Percentiles rank a stretch among this genome's conserved stretches.
phyloP scores from a whole-genome alignment of 1,140 invertebrate genomes.

The Diorhabda carinulata region DNA sequence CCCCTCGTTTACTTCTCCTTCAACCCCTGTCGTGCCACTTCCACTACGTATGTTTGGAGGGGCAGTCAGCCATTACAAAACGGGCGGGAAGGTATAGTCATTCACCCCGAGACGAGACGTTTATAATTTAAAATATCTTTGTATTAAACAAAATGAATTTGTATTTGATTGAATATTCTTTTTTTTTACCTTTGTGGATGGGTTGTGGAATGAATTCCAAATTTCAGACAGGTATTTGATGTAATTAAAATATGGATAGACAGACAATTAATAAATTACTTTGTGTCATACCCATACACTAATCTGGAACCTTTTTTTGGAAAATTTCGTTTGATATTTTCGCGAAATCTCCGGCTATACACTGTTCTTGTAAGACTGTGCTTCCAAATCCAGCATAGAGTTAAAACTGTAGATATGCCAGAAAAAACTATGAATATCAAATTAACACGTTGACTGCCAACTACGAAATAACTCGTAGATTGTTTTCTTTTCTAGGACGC shows the following conservation, averaged over 20 bases:
- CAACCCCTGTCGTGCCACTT: slow-evolving; percentile 5
- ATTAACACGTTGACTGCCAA: no score
- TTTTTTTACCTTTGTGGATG: background rate
- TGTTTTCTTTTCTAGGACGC: no score
- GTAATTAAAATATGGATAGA: background rate
- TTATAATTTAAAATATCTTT: slow-evolving; percentile 16
- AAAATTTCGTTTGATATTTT: no score
- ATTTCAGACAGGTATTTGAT: background rate
- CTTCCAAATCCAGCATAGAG: no score
- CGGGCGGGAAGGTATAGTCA: slow-evolving; percentile 15
- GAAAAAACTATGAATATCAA: no score
- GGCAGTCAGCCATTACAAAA: slow-evolving; percentile 15
- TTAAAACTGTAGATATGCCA: no score
- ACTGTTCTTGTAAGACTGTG: no score
- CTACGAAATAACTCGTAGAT: no score
- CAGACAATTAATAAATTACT: background rate
- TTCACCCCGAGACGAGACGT: slow-evolving; percentile 13
- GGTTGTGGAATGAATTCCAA: background rate
- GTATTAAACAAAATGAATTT: slow-evolving; percentile 9
- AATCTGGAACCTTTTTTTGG: no score
- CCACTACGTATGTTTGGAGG: background rate
- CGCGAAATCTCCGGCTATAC: no score
- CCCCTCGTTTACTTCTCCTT: slow-evolving; percentile 9
- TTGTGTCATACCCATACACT: no score
- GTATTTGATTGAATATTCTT: background rate